Base-by-base conservation (phyloP, 2,888 invertebrate species). In the Noctua comes region DNA sequence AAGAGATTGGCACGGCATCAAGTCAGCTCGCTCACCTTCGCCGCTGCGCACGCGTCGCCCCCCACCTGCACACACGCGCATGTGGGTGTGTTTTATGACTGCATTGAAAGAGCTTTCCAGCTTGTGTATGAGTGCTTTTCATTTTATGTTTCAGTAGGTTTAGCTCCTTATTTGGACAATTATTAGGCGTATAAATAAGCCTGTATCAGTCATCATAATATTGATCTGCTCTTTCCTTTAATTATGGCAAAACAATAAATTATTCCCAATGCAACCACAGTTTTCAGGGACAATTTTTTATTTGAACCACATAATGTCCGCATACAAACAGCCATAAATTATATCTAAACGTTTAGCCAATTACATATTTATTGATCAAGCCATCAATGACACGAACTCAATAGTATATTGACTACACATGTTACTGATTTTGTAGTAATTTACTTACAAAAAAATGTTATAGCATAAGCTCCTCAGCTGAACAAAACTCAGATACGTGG, bases 11-110 rank as follows among this genome's bases (percentile, higher is more conserved):
- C 96, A 94, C 90, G 81, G 88, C 91, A 89, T 95, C 95, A 96
- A 95, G 92, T 89, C 86, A 89, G 92, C 94, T 90, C 82, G 95
- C 92, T 95, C 95, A 95, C 95, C 95, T 96, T 95, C 95, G 92
- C 80, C 82, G 85, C 88, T 88, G 88, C 90, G 89, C 91, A 83
- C 91, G 87, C 88, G 88, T 89, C 87, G 84, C 87, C 87, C 88
- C 84, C 84, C 86, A 88, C 88, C 89, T 87, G 89, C 80, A 76
- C 85, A 84, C 71, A 70, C 82, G n/a, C 66, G 73, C 77, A 79
- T 87, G 86, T 84, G 81, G 83, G 80, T 79, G 84, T 84, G 83
- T 78, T 84, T 84, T 83, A 84, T 59, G 74, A 79, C 64, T 82
- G 79, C 72, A 77, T 77, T 83, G 79, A 81, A 79, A 77, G 83